phyloP scores from a whole-genome alignment of 2,888 invertebrate genomes.

The Eulithis testata region DNA sequence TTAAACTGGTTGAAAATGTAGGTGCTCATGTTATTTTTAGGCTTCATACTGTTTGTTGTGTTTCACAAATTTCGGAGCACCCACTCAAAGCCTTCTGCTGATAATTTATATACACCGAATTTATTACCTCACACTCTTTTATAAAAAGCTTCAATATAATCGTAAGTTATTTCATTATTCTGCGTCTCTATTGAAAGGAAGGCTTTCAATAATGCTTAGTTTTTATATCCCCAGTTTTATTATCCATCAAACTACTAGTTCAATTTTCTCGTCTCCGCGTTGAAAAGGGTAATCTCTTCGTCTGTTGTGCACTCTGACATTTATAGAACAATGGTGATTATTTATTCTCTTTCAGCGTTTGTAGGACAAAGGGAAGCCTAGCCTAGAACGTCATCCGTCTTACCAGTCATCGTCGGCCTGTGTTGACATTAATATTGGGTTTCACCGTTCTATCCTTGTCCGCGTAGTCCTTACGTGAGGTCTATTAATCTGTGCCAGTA shows the following conservation, averaged over 20 bases:
- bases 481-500: neutral
- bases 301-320: constrained; percentile 15
- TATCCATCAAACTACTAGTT: constrained; percentile 1
- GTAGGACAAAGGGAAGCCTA: constrained; percentile 12
- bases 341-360: constrained; percentile 13
- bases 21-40: neutral
- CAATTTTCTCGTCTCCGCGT: constrained; percentile 1
- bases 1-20: constrained; percentile 7
- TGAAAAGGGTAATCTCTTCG: constrained; percentile 9
- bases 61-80: neutral
- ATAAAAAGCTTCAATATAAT: neutral
- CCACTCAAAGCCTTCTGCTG: neutral
- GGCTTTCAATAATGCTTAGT: neutral
- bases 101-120: neutral
- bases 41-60: neutral
- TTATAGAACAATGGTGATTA: constrained; percentile 13
- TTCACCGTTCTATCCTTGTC: neutral
- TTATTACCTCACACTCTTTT: neutral
- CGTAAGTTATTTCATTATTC: neutral
- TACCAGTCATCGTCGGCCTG: constrained; percentile 1
- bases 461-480: neutral
- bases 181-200: neutral
- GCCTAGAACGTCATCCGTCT: constrained; percentile 6
- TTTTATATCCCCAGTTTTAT: neutral
- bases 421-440: constrained; percentile 3